These are phyloP conservation scores for Drosophila longiperda DNA, from an alignment of 2,888 invertebrate genomes.

Conservation along the genomic window DNA sequence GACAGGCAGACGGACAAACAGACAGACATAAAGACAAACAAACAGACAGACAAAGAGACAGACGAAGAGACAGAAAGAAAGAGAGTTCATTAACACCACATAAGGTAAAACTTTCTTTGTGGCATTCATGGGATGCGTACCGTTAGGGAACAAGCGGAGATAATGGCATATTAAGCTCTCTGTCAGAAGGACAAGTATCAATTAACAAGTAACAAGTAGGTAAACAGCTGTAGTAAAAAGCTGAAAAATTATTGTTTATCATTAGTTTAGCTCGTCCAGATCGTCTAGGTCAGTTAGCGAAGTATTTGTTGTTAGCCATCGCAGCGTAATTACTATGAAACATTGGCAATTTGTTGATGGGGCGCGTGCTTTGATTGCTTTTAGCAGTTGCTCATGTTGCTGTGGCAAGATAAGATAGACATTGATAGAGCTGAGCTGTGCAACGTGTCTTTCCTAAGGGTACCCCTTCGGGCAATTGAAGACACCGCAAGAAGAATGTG, in stretches of 20 bases:
- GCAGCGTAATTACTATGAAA: conserved; percentile 49
- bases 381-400: conserved; percentile 15
- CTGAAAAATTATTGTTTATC: conserved; percentile 12
- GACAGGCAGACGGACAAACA: neutral
- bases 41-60: neutral
- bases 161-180: conserved; percentile 10
- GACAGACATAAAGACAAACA: neutral
- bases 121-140: conserved; percentile 37
- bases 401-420: conserved; percentile 48
- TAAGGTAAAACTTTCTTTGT: conserved; percentile 55
- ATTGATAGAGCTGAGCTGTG: conserved; percentile 8
- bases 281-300: conserved; percentile 67
- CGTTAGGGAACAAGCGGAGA: conserved; percentile 46
- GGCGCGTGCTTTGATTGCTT: conserved; percentile 57
- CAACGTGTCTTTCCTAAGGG: neutral
- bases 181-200: conserved; percentile 3
- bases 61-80: neutral
- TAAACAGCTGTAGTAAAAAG: neutral
- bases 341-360: conserved; percentile 46
- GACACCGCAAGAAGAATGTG: conserved; percentile 10
- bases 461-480: conserved; percentile 6
- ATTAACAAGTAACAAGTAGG: neutral
- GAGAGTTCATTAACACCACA: conserved; percentile 62
- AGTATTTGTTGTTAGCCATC: conserved; percentile 25
- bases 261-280: conserved; percentile 16